Evolutionary conservation across 2,113 vertebrate species (phyloP).

Genomic region (Myrmecobius fasciatus): DNA sequence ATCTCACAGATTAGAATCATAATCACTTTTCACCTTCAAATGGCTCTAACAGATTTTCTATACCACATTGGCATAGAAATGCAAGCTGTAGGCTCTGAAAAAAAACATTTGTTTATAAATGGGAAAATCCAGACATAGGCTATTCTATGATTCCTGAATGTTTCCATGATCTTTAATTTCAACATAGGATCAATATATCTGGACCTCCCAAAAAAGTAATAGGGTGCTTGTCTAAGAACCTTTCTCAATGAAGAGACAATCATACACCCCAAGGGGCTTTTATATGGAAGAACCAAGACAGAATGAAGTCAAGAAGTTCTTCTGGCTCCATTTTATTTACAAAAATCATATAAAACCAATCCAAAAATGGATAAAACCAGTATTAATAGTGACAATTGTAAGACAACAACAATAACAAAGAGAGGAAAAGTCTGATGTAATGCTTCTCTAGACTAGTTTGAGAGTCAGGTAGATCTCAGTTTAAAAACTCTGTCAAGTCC

Average conservation of each 20-base stretch:
- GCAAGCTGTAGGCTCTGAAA: not conserved
- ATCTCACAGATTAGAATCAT: slow-evolving; percentile 39
- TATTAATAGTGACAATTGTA: not conserved
- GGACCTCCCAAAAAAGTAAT: not conserved
- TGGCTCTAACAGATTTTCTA: slow-evolving; percentile 10
- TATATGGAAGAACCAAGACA: not conserved
- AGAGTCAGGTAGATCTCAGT: not conserved
- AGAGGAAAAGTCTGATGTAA: not conserved
- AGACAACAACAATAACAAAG: not conserved
- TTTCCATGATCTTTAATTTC: not conserved
- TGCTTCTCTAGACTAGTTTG: not conserved
- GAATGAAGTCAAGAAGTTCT: not conserved
- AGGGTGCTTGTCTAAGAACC: not conserved
- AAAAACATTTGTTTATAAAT: not conserved
- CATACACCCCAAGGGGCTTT: not conserved
- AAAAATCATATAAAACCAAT: not conserved
- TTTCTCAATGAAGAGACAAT: not conserved
- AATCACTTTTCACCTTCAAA: slow-evolving; percentile 38
- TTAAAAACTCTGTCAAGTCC: not conserved
- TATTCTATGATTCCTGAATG: not conserved
- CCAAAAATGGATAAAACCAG: no score
- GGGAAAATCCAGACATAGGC: not conserved
- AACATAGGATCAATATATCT: not conserved
- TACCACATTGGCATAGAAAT: not conserved
- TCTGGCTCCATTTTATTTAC: not conserved